Base-by-base conservation (phyloP, 2,113 vertebrate genomes). In the Promerops cafer region DNA sequence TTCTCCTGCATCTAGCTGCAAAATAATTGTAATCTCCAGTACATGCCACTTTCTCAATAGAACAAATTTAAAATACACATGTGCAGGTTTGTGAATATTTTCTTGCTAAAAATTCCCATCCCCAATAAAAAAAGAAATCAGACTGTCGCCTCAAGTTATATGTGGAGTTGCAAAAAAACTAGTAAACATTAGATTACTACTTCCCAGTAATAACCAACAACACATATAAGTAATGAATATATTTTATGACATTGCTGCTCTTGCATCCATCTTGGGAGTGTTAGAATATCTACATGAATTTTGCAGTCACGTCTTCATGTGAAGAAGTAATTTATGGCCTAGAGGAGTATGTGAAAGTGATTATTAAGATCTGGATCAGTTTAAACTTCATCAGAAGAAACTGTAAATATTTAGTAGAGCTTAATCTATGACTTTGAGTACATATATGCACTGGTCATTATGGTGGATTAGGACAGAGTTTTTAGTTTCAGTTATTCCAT, bases 221-320 rank as follows among this genome's bases (percentile, higher is more conserved):
- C 64, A 88, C 80, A 88, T 77, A 9, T 4, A 83, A 86, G 64
- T 94, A 96, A 94, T 89, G 76, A 96, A 78, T 71, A 26, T 78
- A 93, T 96, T 96, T 94, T 53, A 95, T 94, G 90, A 70, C 68
- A 81, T 60, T 56, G 44, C 60, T 81, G 68, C 37, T 90, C 56
- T 57, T 81, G 54, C 68, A 87, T 94, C 94, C 47, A 57, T 92
- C 90, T 92, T 70, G 90, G 92, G 92, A 94, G 68, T 0, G 0
- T 53, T 68, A 87, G 44, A 94, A 96, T 83, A 23, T 56, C 59
- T 71, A 3, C 49, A 75, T 81, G 76, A 90, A 95, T 95, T 95
- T 93, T 94, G 52, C 49, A 93, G 93, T 90, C 93, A 94, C 53
- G 18, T 94, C 92, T 83, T 71, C 75, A 44, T n/a, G 10, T 42